Evolutionary conservation across 1,140 invertebrate species (phyloP), one percentile per base, ranked within the genome.

Genomic region (Yoshiicerus persimilis): DNA sequence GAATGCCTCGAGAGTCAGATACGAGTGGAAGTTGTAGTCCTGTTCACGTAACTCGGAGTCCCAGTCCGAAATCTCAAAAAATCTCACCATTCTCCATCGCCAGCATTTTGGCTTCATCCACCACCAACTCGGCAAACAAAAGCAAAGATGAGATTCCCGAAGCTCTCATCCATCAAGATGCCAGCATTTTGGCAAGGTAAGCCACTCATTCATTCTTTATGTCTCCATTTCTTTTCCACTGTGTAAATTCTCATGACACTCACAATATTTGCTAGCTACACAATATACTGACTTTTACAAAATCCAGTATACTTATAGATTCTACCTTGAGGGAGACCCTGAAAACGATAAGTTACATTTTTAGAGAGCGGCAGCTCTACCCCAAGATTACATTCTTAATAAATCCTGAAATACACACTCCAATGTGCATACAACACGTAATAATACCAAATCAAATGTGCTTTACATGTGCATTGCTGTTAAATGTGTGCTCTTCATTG

Each of bases 51-150:
- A 91, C 90, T 13, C 36, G 88, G 86, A 90, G 89, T 84, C 90
- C 89, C 23, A 91, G 90, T 86, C 90, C 90, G 4, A 90, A 89
- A 66, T 90, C 89, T 85, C 89, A 88, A 56, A 91, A 91, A 75
- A 77, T 91, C 47, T 90, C 89, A 36, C 90, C 90, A n/a, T 91
- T 91, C 70, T 91, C 90, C 56, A 91, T 91, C 32, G 90, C 90
- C 36, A 91, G 90, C 64, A 91, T 91, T 56, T 84, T 91, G 39
- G 89, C 90, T 13, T 91, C 90, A 27, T 90, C 90, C 20, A 88
- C 88, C 8, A 89, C 88, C 89, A 88, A 90, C 66, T 66, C 84
- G 10, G 41, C 47, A 47, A 87, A 77, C 62, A 88, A 88, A 86
- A 84, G 39, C n/a, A 88, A 89, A 86, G 87, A 89, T 87, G 90